Base-by-base conservation (phyloP, 2,797 vertebrate species). In the Falco peregrinus region DNA sequence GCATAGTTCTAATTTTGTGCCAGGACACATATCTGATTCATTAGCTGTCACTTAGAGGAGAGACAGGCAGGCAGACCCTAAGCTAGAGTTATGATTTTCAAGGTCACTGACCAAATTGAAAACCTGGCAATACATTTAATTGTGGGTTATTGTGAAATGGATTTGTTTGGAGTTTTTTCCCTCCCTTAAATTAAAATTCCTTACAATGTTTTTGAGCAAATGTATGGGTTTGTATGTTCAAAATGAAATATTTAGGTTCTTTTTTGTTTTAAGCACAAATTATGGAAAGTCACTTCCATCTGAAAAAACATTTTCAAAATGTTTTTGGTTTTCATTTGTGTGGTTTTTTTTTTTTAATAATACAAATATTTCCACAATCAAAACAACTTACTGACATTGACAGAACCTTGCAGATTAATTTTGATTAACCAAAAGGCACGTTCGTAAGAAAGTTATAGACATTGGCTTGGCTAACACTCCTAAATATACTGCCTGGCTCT, bases 21-120 rank as follows among this genome's bases (percentile, higher is more conserved):
- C 96, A 96, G 93, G 79, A 88, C 67, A 68, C 90, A 79, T 26
- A 64, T 63, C 90, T 94, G 63, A 97, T 94, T 86, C 81, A 91
- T 95, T 94, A 78, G 87, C 94, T 93, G 84, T 90, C 79, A 53
- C 60, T 95, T 90, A 92, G 82, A 95, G 45, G 43, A 86, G 90
- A 93, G 87, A 87, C 57, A 94, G 87, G 69, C 45, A 88, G 50
- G 83, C 83, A 89, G 77, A 64, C 56, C 83, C 63, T 88, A 81
- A 85, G 78, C 25, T 63, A 63, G 84, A 96, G 85, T 95, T 96
- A 94, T 12, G 94, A 76, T 95, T 94, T 91, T 84, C 96, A 94
- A 91, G 96, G 94, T 95, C 85, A 78, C 25, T 90, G 82, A 84
- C 73, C 89, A 91, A 54, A 65, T 15, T 79, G 79, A 70, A 91